phyloP scores from a whole-genome alignment of 2,888 invertebrate species.

The Dicyrtoma fusca region DNA sequence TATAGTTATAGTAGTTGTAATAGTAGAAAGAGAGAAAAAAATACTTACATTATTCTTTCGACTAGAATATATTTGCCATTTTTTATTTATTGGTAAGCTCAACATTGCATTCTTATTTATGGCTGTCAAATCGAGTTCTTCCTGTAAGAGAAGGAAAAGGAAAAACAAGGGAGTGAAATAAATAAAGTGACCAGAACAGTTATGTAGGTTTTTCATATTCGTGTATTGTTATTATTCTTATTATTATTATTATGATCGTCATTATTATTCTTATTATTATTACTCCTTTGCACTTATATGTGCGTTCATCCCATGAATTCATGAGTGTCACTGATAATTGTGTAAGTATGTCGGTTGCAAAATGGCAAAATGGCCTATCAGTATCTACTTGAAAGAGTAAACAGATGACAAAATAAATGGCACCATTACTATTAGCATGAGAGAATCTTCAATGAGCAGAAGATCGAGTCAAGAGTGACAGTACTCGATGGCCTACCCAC shows the following conservation, averaged over 20 bases:
- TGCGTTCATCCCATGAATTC: no score
- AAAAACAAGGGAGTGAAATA: neutral
- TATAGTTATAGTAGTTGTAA: neutral
- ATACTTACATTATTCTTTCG: slow-evolving; percentile 63
- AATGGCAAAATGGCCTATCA: neutral
- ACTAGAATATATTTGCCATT: slow-evolving; percentile 98
- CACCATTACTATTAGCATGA: no score
- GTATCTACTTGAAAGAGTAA: no score
- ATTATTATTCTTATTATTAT: no score
- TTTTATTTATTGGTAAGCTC: slow-evolving; percentile 89
- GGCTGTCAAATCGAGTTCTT: slow-evolving; percentile 90
- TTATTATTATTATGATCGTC: no score
- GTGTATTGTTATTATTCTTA: neutral
- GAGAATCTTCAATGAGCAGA: no score
- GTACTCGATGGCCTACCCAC: no score
- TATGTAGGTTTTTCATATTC: neutral
- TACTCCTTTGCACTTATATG: no score
- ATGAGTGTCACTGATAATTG: neutral
- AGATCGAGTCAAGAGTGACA: no score
- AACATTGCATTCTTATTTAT: slow-evolving; percentile 93
- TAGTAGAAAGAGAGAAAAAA: neutral
- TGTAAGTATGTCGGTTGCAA: neutral
- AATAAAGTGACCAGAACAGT: neutral
- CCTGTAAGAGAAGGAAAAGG: slow-evolving; percentile 63
- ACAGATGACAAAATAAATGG: no score